Evolutionary conservation across 2,113 vertebrate species (phyloP).

Genomic region (Clarias batrachus): DNA sequence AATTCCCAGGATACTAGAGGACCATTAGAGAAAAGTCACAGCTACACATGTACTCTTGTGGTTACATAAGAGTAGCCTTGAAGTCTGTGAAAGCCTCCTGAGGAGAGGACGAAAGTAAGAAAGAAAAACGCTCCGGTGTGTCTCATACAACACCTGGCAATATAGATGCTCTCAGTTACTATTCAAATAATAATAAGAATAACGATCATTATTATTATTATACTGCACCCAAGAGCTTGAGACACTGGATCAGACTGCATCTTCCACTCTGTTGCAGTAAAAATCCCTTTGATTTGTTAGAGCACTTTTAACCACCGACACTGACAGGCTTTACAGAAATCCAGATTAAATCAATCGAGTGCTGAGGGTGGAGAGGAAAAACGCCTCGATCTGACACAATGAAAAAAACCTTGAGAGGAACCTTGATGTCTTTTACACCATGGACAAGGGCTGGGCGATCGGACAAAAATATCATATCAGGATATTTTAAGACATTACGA

Average conservation of each 20-base stretch:
- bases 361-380: not conserved
- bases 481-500: not conserved
- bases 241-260: not conserved
- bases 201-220: no score
- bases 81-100: constrained; percentile 31
- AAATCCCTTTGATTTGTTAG: not conserved
- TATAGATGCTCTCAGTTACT: not conserved
- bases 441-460: not conserved
- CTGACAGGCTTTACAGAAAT: not conserved
- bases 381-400: not conserved
- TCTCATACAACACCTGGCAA: constrained; percentile 20
- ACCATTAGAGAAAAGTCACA: constrained; percentile 26
- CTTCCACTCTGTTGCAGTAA: not conserved
- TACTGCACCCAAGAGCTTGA: not conserved
- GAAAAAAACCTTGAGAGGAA: not conserved
- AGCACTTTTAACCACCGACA: not conserved
- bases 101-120: constrained; percentile 7
- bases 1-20: constrained; percentile 31
- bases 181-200: not conserved
- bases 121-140: not conserved
- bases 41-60: constrained; percentile 7
- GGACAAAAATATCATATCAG: not conserved
- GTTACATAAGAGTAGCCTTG: constrained; percentile 52
- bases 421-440: not conserved
- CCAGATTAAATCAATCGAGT: not conserved